Base-by-base conservation (phyloP, 35 echinoderm and acorn worm genomes). In the Lytechinus pictus region DNA sequence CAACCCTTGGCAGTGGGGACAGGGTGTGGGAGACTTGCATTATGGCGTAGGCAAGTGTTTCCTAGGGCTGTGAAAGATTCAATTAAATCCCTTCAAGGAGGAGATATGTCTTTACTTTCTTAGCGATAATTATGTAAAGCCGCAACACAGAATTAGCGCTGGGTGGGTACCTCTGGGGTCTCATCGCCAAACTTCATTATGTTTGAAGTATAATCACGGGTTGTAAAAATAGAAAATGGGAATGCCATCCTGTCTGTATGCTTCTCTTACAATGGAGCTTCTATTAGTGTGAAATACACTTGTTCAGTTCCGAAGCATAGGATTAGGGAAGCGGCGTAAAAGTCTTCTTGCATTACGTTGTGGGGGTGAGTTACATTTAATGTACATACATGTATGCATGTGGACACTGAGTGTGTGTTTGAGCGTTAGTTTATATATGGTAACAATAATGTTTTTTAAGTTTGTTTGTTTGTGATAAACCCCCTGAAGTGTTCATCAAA, bases 111-210 rank as follows among this genome's bases (percentile, higher is more conserved):
- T 79, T 44, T 6, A 79, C 66, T 79, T 79, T 79, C 66, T 79
- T 79, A 79, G 66, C 66, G n/a, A 79, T 79, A 79, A 79, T 79
- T 79, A 79, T 79, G 66, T 79, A 79, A 44, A 79, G 66, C 66
- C 21, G 6, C 66, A 7, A 79, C 4, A 14, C 66, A 79, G 66
- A 79, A n/a, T 79, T 79, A 79, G 19, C 66, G n/a, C 66, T 7
- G 19, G 66, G 66, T 79, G 66, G 66, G 66, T 79, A n/a, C 66
- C 66, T 24, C 66, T 5, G 19, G n/a, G 6, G 16, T 79, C 66
- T 79, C 66, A n/a, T 79, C 66, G 19, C 66, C 19, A 24, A n/a
- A 79, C 19, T n/a, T n/a, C 66, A 79, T 79, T 79, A 79, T 79
- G 66, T 79, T 79, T 79, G 66, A 79, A 79, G 66, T 79, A 79